Percentiles rank a stretch among this genome's conserved stretches.
phyloP scores from a whole-genome alignment of 2,797 vertebrate genomes.

The Hypotaenidia okinawae region DNA sequence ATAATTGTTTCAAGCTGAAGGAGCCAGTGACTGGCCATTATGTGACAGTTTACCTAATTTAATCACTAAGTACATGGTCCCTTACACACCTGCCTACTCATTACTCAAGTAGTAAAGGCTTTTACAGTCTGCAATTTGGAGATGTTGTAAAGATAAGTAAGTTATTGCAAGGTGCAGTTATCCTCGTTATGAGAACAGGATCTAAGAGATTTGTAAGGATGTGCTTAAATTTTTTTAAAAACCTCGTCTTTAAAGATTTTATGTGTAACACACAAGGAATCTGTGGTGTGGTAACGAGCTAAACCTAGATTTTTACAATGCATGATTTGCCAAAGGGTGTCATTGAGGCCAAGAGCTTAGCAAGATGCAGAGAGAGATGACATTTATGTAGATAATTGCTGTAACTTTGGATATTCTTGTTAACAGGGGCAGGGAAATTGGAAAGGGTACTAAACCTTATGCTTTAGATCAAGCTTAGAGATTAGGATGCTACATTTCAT shows the following conservation, averaged over 20 bases:
- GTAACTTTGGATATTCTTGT: background rate
- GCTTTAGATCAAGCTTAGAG: background rate
- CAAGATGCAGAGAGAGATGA: background rate
- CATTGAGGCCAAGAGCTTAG: background rate
- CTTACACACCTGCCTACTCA: background rate
- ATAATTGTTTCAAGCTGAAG: background rate
- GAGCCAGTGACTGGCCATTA: background rate
- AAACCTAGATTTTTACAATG: background rate
- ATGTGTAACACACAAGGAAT: background rate
- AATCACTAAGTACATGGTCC: background rate
- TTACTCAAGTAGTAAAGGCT: constrained; percentile 4
- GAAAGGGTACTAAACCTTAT: background rate
- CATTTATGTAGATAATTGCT: background rate
- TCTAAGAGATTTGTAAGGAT: background rate
- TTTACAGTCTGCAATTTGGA: background rate
- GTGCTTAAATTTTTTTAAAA: background rate
- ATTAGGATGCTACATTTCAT: background rate
- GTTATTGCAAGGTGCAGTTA: background rate
- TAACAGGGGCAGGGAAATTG: background rate
- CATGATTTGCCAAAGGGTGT: background rate
- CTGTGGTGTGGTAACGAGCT: background rate
- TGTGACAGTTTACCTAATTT: background rate
- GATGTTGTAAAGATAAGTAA: constrained; percentile 18
- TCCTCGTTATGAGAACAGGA: background rate
- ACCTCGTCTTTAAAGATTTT: background rate